A percentile compares a stretch with the other conserved stretches of the same genome.
Conservation (phyloP, 2,888 invertebrate genomes). For the Volucella bombylans region DNA sequence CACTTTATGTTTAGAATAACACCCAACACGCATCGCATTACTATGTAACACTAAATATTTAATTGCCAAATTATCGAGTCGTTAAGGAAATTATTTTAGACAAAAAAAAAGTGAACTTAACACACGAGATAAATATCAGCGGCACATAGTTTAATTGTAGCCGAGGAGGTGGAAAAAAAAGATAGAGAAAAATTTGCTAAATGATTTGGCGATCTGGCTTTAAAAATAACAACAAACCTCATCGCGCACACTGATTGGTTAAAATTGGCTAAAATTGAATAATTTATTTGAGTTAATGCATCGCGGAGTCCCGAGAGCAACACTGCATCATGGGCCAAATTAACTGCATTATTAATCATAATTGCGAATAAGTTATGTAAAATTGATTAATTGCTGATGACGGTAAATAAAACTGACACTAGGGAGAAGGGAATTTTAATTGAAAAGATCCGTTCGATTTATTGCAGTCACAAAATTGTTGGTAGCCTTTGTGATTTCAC, state of each 20-base stretch:
- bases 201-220: too few relatives aligned
- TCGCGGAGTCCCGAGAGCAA: too few relatives aligned
- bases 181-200: too few relatives aligned
- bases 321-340: neutral
- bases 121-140: too few relatives aligned
- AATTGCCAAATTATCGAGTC: neutral
- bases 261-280: neutral
- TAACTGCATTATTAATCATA: slow-evolving; percentile 47
- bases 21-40: neutral
- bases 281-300: neutral
- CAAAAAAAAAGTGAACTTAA: too few relatives aligned
- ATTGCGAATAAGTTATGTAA: slow-evolving; percentile 26
- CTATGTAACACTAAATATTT: neutral
- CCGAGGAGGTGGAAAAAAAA: neutral
- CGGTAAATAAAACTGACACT: too few relatives aligned
- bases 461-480: too few relatives aligned
- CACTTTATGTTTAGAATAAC: neutral
- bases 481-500: too few relatives aligned
- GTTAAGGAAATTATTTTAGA: neutral
- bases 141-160: neutral
- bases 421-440: too few relatives aligned
- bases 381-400: too few relatives aligned
- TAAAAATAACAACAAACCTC: too few relatives aligned
- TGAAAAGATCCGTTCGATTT: too few relatives aligned
- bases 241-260: neutral